Evolutionary conservation across 2,888 invertebrate genomes (phyloP).

Genomic region (Drosophila mimetica): DNA sequence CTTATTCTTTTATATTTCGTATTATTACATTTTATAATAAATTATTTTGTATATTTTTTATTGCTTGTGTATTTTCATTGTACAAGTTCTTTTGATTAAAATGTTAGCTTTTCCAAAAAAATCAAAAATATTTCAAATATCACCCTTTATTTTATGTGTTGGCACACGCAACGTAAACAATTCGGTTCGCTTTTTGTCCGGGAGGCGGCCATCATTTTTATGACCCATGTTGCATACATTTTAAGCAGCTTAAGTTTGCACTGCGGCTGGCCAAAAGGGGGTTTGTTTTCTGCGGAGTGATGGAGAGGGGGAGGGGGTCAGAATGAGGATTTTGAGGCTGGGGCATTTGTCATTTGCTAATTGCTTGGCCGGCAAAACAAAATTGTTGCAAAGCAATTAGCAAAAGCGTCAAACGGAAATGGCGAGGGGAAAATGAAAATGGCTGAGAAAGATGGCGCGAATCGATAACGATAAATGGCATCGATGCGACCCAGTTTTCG

Average conservation of each 20-base stretch:
- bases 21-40: background rate
- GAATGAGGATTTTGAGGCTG: background rate
- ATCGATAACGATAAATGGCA: slow-evolving; percentile 32
- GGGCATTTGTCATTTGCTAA: slow-evolving; percentile 58
- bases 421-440: too few relatives aligned
- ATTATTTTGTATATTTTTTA: background rate
- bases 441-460: slow-evolving; percentile 3
- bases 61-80: too few relatives aligned
- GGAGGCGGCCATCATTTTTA: slow-evolving; percentile 22
- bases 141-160: slow-evolving; percentile 3
- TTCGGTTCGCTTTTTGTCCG: slow-evolving; percentile 6
- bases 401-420: slow-evolving; percentile 7
- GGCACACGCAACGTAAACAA: slow-evolving; percentile 10
- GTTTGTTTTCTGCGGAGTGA: background rate
- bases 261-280: background rate
- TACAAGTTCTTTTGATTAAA: too few relatives aligned
- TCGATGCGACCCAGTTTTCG: slow-evolving; percentile 30
- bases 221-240: slow-evolving; percentile 44
- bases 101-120: too few relatives aligned
- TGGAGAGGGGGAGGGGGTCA: background rate
- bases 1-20: too few relatives aligned
- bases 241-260: slow-evolving; percentile 63
- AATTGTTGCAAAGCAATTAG: slow-evolving; percentile 56
- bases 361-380: slow-evolving; percentile 57
- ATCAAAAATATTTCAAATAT: background rate